A percentile compares a stretch with the other conserved stretches of the same genome.
These are phyloP conservation scores for Tichodroma muraria DNA, from an alignment of 2,113 vertebrate species.

Conservation along the genomic window DNA sequence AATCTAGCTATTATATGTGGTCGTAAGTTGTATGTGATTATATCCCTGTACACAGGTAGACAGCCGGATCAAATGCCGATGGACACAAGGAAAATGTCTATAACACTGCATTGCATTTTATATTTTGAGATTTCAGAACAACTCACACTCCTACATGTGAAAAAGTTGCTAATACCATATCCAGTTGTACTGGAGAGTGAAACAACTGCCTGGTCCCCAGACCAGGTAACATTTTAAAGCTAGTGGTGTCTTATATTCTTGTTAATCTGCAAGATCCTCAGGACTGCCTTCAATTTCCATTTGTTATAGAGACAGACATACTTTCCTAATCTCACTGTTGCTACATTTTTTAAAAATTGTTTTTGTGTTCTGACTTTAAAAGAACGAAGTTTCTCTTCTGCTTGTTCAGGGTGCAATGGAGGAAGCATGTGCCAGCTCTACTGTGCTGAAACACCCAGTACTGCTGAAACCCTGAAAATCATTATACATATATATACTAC, in stretches of 20 bases:
- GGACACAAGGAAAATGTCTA: not conserved
- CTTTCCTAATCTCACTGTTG: not conserved
- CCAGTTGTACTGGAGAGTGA: not conserved
- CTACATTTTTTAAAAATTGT: not conserved
- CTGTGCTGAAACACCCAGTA: not conserved
- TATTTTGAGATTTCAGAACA: not conserved
- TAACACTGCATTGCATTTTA: not conserved
- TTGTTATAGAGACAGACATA: not conserved
- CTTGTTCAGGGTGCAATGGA: not conserved
- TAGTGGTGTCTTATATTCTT: not conserved
- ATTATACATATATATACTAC: not conserved
- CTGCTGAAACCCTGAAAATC: not conserved
- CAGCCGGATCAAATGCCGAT: not conserved
- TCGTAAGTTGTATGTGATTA: not conserved
- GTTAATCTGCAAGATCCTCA: not conserved
- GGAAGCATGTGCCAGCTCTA: not conserved
- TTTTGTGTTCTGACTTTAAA: not conserved
- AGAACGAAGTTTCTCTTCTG: not conserved
- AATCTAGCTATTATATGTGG: not conserved
- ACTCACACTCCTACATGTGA: not conserved
- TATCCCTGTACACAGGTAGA: not conserved
- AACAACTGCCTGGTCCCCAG: not conserved
- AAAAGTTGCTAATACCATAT: not conserved
- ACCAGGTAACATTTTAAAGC: not conserved
- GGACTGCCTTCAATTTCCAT: not conserved